Conservation (phyloP, 2,113 vertebrate species). For the Oxyura jamaicensis region DNA sequence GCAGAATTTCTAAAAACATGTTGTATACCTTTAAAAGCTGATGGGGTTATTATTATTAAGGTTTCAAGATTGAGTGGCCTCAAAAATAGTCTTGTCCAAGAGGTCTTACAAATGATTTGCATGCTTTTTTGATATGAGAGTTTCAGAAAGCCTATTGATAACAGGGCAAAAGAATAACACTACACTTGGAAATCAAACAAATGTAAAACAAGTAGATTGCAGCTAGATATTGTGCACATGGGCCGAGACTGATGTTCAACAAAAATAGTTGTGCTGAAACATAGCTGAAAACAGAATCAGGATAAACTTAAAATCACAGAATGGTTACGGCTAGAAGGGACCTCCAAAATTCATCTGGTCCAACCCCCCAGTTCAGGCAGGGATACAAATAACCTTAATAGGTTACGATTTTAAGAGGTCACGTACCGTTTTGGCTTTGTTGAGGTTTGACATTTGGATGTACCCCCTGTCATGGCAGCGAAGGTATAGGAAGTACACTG, state of each 20-base stretch:
- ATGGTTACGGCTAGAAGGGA: neutral
- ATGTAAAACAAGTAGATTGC: neutral
- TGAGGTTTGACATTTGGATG: constrained; percentile 92
- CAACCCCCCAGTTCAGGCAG: neutral
- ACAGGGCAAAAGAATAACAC: neutral
- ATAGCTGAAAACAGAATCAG: neutral
- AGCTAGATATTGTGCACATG: neutral
- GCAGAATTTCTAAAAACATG: neutral
- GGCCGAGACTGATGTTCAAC: neutral
- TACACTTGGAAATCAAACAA: neutral
- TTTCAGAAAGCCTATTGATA: neutral
- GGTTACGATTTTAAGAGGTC: fast-evolving
- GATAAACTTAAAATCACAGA: neutral
- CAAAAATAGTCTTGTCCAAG: neutral
- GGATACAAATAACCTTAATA: neutral
- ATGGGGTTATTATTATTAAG: neutral
- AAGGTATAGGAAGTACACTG: constrained; percentile 87
- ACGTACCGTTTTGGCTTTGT: constrained; percentile 93
- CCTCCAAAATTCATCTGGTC: neutral
- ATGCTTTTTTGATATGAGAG: neutral
- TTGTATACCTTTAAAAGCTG: neutral
- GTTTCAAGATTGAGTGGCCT: neutral
- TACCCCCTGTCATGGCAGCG: constrained; percentile 84
- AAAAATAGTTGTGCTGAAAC: neutral
- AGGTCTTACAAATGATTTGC: neutral